A percentile compares a stretch with the other conserved stretches of the same genome.
Evolutionary conservation across 2,797 vertebrate genomes (phyloP).

Genomic region (Paedocypris micromegethes): DNA sequence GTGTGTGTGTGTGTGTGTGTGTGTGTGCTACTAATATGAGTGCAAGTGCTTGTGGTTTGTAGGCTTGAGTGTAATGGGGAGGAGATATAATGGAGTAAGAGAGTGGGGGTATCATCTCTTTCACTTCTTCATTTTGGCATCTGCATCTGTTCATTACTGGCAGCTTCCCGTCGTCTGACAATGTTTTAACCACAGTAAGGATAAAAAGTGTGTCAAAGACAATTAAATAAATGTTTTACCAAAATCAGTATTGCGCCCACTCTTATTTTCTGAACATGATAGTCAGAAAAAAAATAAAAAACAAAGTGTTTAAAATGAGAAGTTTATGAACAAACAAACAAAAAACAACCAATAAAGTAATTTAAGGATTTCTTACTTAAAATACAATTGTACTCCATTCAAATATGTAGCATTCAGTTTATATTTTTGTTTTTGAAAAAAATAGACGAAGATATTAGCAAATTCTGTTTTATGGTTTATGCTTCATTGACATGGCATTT

Average conservation of each 20-base stretch:
- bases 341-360: too few relatives aligned
- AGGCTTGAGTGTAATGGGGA: conserved; percentile 67
- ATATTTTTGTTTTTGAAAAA: too few relatives aligned
- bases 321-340: too few relatives aligned
- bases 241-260: conserved; percentile 47
- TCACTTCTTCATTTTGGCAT: conserved; percentile 79
- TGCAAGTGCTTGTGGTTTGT: conserved; percentile 22
- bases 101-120: conserved; percentile 59
- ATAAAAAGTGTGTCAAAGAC: conserved; percentile 17
- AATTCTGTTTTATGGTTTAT: too few relatives aligned
- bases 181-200: conserved; percentile 46
- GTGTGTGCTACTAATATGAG: conserved; percentile 1
- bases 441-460: too few relatives aligned
- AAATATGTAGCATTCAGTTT: too few relatives aligned
- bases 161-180: conserved; percentile 62
- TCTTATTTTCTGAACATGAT: not conserved
- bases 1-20: not conserved
- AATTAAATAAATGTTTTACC: conserved; percentile 46
- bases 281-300: too few relatives aligned
- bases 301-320: too few relatives aligned
- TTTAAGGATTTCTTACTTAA: too few relatives aligned
- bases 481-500: too few relatives aligned
- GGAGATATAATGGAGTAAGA: conserved; percentile 38
- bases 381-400: too few relatives aligned
- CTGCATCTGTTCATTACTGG: conserved; percentile 69